Evolutionary conservation across 1,140 invertebrate species (phyloP).

Genomic region (Pomacea maculata): DNA sequence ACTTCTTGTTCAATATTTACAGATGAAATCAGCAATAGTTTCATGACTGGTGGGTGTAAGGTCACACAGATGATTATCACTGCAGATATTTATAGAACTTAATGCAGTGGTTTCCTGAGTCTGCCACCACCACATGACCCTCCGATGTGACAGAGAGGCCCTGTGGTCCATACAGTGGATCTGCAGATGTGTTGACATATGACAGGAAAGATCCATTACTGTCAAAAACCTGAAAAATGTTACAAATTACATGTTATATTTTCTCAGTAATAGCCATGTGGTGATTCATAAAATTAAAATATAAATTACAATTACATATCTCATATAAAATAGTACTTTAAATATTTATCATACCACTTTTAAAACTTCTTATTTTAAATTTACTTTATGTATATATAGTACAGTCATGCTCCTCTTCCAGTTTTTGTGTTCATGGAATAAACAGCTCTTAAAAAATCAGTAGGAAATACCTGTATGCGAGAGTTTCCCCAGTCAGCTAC

Average conservation of each 20-base stretch:
- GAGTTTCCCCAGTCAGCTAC: conserved; percentile 73
- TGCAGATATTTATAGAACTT: conserved; percentile 71
- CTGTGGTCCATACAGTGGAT: conserved; percentile 72
- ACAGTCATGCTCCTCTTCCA: neutral
- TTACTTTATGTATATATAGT: no score
- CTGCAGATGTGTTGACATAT: conserved; percentile 69
- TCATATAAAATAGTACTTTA: no score
- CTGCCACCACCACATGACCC: conserved; percentile 70
- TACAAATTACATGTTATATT: no score
- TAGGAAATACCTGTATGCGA: conserved; percentile 68
- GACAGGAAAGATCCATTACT: conserved; percentile 70
- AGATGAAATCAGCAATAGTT: neutral
- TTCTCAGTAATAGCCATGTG: no score
- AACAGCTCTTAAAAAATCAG: neutral
- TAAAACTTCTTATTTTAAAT: no score
- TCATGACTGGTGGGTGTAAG: neutral
- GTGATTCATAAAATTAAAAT: no score
- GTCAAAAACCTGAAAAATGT: conserved; percentile 69
- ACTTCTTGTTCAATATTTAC: conserved; percentile 3
- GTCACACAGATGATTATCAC: conserved; percentile 24
- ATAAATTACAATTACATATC: no score
- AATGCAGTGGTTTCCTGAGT: conserved; percentile 73
- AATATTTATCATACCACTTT: no score
- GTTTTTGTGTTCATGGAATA: neutral
- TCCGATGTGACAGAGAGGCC: conserved; percentile 68